These are phyloP conservation scores for Lota lota DNA, from an alignment of 2,113 vertebrate species.

Conservation along the genomic window DNA sequence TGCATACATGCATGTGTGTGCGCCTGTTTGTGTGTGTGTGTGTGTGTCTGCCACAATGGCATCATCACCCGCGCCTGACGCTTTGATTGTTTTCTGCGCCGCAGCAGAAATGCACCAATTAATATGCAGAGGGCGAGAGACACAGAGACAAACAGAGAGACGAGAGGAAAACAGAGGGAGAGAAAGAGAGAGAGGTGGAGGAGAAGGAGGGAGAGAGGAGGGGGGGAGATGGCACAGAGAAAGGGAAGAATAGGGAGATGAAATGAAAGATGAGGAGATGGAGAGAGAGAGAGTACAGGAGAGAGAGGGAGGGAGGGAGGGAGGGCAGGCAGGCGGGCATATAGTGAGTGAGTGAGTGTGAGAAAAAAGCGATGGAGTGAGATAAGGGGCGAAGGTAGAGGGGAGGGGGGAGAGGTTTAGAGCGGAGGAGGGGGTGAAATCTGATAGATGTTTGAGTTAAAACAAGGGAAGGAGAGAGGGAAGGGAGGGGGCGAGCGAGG, in stretches of 20 bases:
- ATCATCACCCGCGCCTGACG: slow-evolving; percentile 73
- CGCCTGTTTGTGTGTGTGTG: slow-evolving; percentile 20
- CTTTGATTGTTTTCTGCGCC: slow-evolving; percentile 81
- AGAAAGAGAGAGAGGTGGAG: slow-evolving; percentile 54
- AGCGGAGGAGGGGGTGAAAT: slow-evolving; percentile 54
- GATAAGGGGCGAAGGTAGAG: slow-evolving; percentile 39
- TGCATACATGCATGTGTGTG: slow-evolving; percentile 14
- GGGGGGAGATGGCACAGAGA: slow-evolving; percentile 59
- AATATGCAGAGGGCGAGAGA: slow-evolving; percentile 83
- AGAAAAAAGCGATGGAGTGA: slow-evolving; percentile 37
- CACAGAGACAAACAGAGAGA: slow-evolving; percentile 61
- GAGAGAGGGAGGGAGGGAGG: slow-evolving; percentile 3
- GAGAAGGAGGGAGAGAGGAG: slow-evolving; percentile 50
- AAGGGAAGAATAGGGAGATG: slow-evolving; percentile 54
- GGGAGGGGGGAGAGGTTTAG: slow-evolving; percentile 11
- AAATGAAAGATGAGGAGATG: slow-evolving; percentile 65
- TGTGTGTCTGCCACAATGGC: slow-evolving; percentile 67
- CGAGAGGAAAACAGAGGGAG: slow-evolving; percentile 20
- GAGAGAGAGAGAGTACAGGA: slow-evolving; percentile 5
- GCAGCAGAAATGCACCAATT: slow-evolving; percentile 82
- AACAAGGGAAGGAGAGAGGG: slow-evolving; percentile 48
- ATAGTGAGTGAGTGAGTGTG: slow-evolving; percentile 17
- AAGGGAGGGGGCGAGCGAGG: slow-evolving; percentile 35
- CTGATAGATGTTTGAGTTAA: slow-evolving; percentile 65
- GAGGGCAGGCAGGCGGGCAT: not conserved